These are phyloP conservation scores for Zaprionus davidi DNA, from an alignment of 1,140 invertebrate species.

Conservation along the genomic window DNA sequence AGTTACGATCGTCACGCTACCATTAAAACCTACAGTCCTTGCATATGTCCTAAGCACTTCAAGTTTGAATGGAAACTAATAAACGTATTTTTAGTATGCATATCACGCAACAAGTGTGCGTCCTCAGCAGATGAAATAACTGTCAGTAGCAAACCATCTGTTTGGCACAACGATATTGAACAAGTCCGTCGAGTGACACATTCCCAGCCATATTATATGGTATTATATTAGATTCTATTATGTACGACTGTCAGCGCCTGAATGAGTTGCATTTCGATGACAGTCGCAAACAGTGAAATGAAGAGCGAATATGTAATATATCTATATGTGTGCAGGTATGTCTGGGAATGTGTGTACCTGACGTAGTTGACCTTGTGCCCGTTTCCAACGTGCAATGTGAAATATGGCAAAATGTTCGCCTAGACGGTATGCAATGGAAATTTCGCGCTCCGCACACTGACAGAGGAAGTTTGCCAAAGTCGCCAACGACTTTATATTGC, in stretches of 20 bases:
- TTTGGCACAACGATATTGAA: background rate
- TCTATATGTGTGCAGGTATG: conserved; percentile 4
- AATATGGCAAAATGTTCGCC: conserved; percentile 43
- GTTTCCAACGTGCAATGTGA: conserved; percentile 54
- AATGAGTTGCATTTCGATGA: background rate
- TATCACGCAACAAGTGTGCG: conserved; percentile 24
- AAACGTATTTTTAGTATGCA: background rate
- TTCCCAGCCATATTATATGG: conserved; percentile 10
- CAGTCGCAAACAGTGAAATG: conserved; percentile 1
- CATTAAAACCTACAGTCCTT: background rate
- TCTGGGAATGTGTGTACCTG: conserved; percentile 6
- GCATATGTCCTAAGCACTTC: background rate
- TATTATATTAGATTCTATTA: background rate
- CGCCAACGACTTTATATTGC: conserved; percentile 12
- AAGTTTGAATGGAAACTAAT: background rate
- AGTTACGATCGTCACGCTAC: background rate
- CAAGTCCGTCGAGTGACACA: background rate
- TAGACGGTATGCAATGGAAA: conserved; percentile 57
- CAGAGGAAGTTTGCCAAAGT: conserved; percentile 57
- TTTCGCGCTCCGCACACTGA: conserved; percentile 30
- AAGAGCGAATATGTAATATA: conserved; percentile 17
- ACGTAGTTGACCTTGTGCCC: conserved; percentile 55
- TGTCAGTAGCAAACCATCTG: conserved; percentile 15
- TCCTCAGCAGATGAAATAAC: background rate
- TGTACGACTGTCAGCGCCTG: background rate